Evolutionary conservation across 2,113 vertebrate species (phyloP).

Genomic region (Peromyscus californicus): DNA sequence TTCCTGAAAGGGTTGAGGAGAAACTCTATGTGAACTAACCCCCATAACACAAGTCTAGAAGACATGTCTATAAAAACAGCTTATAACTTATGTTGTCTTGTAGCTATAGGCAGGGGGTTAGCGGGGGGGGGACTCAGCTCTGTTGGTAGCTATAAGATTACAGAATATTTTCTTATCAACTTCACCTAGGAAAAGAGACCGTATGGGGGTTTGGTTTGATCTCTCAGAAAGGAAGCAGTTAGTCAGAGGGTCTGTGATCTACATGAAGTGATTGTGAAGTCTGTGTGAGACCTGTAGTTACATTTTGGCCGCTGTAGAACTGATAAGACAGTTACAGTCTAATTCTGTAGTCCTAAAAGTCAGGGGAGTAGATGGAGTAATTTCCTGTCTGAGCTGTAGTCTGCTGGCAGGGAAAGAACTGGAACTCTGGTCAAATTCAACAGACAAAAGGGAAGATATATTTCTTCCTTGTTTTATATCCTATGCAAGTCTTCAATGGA

Average conservation of each 20-base stretch:
- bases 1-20: too few species aligned
- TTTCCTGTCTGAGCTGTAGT: background rate
- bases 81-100: background rate
- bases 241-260: background rate
- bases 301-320: background rate
- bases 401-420: background rate
- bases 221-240: background rate
- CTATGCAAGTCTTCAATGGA: background rate
- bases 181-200: background rate
- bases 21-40: background rate
- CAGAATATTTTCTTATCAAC: background rate
- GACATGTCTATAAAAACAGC: background rate
- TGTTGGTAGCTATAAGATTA: background rate
- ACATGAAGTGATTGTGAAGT: background rate
- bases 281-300: background rate
- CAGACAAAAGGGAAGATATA: background rate
- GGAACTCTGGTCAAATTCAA: background rate
- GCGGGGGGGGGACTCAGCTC: accelerated
- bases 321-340: accelerated
- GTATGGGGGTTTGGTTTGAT: background rate
- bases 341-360: background rate
- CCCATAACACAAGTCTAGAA: background rate
- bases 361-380: background rate
- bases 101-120: background rate
- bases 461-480: background rate